Base-by-base conservation (phyloP, 2,888 invertebrate species). In the Sisyra terminalis region DNA sequence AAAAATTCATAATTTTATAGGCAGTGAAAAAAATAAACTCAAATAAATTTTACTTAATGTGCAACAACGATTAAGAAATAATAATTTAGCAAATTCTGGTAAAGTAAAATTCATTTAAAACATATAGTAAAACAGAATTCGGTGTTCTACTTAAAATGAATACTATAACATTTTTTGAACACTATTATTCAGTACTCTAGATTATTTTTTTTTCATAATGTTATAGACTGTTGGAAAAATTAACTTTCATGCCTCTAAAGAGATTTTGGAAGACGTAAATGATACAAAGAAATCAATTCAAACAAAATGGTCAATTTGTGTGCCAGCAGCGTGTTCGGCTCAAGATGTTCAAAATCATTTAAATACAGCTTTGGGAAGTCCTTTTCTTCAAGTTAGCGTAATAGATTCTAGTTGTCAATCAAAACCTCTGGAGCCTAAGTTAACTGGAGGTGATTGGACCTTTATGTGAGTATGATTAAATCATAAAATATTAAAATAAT, bases 391-490 rank as follows among this genome's bases (percentile, higher is more conserved):
- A 8, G 13, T 35, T 40, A 30, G 16, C n/a, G 3, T 40, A 10
- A n/a, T 6, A 2, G 40, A 40, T 11, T 1, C 16, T 3, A 40
- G 16, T 30, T 40, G 40, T 11, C 40, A 40, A 3, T 31, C 40
- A 7, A n/a, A 2, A 10, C 15, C 40, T 2, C 11, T 17, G 9
- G 24, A 32, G 9, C 16, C 40, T 5, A 40, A 40, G 16, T 17
- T 40, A 11, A 40, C n/a, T 11, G n/a, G 7, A 9, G 32, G 30
- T 16, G 40, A 40, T 15, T 40, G 40, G 40, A 7, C n/a, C 10
- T 10, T 32, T 17, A n/a, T 40, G 40, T 40, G 31, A 30, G 31
- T 40, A 29, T 15, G n/a, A 18, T 39, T 7, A n/a, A n/a, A n/a
- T n/a, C n/a, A n/a, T n/a, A n/a, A n/a, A n/a, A n/a, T n/a, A n/a